These are phyloP conservation scores for Sinotaia quadrata DNA, from an alignment of 2,888 invertebrate genomes.

Conservation along the genomic window DNA sequence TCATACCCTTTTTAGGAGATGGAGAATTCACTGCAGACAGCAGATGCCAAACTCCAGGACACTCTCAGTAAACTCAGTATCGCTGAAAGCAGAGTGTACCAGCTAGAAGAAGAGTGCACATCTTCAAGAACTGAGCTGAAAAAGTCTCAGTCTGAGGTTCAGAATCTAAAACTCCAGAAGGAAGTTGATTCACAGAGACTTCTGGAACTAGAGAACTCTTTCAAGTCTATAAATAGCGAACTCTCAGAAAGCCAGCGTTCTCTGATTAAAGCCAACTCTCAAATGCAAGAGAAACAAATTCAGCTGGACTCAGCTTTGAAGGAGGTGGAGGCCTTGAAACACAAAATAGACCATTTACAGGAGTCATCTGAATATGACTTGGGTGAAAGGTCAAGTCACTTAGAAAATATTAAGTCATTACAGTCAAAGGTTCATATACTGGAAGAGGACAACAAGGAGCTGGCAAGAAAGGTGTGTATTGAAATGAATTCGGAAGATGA, in stretches of 20 bases:
- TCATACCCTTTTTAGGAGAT: slow-evolving; percentile 28
- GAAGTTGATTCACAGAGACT: slow-evolving; percentile 21
- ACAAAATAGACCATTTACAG: slow-evolving; percentile 45
- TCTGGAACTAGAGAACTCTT: slow-evolving; percentile 20
- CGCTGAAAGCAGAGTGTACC: slow-evolving; percentile 37
- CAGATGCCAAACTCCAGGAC: slow-evolving; percentile 51
- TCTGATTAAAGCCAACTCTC: slow-evolving; percentile 11
- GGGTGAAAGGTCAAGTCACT: slow-evolving; percentile 54
- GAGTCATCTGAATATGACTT: slow-evolving; percentile 44
- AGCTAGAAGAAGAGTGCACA: slow-evolving; percentile 41
- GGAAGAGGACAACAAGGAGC: slow-evolving; percentile 60
- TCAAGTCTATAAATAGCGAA: slow-evolving; percentile 21
- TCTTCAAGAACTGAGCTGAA: slow-evolving; percentile 16
- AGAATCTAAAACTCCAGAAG: slow-evolving; percentile 23
- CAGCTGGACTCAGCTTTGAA: slow-evolving; percentile 30
- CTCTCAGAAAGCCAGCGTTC: slow-evolving; percentile 13
- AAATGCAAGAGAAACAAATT: slow-evolving; percentile 31
- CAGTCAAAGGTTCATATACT: slow-evolving; percentile 55
- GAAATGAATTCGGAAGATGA: no score
- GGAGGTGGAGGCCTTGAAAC: slow-evolving; percentile 46
- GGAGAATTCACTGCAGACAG: slow-evolving; percentile 29
- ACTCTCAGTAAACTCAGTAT: slow-evolving; percentile 47
- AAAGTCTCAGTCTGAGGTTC: neutral
- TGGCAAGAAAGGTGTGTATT: slow-evolving; percentile 54
- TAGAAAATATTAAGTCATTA: slow-evolving; percentile 49